These are phyloP conservation scores for Sylvietta virens DNA, from an alignment of 2,113 vertebrate species.

Conservation along the genomic window DNA sequence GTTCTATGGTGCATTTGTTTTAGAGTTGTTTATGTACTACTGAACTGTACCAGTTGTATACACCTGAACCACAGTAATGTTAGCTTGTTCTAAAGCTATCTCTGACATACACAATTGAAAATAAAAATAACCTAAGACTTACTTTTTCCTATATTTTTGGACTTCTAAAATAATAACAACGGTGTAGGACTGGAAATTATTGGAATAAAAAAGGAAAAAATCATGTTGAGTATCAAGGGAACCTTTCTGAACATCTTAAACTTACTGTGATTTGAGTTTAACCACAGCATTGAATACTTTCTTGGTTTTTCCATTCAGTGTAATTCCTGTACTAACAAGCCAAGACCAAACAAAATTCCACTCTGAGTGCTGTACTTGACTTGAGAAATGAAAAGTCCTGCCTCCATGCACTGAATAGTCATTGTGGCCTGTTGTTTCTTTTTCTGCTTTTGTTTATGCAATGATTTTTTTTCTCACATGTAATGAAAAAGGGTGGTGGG, in stretches of 20 bases:
- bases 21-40: conserved; percentile 75
- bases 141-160: conserved; percentile 23
- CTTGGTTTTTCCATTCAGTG: background rate
- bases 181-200: background rate
- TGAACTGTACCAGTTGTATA: conserved; percentile 81
- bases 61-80: conserved; percentile 70
- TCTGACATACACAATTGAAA: conserved; percentile 65
- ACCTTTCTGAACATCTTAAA: background rate
- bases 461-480: background rate
- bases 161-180: background rate
- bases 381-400: background rate
- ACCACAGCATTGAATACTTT: background rate
- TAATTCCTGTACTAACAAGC: background rate
- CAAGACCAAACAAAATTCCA: background rate
- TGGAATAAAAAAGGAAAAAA: background rate
- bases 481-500: background rate
- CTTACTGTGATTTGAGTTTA: background rate
- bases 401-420: background rate
- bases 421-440: background rate
- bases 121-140: conserved; percentile 60
- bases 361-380: background rate
- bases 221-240: background rate
- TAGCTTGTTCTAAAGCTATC: conserved; percentile 86
- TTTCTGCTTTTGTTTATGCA: background rate
- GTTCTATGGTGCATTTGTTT: conserved; percentile 67